Base-by-base conservation (phyloP, 2,888 invertebrate species). In the Phalangium opilio region DNA sequence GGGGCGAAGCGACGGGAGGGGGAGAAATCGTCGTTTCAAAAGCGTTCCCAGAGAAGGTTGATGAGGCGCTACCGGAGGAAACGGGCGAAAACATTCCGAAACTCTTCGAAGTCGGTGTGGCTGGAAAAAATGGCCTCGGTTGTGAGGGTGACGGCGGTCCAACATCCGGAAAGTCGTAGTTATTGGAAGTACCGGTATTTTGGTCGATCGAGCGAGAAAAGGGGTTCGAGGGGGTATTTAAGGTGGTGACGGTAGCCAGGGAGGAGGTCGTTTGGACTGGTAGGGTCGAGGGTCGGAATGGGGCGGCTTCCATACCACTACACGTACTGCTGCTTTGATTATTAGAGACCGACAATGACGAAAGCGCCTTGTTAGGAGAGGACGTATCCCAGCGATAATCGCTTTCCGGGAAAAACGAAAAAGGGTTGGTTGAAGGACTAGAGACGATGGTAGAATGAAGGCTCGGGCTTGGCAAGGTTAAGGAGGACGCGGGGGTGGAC, bases 91-190 rank as follows among this genome's bases (percentile, higher is more conserved):
- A 27, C 27, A 27, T 27, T 8, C 27, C 27, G 27, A 27, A 27
- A 27, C 27, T 27, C 27, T 27, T 27, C 8, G 27, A 27, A 4
- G 27, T 27, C 8, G 27, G 27, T 27, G 27, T 20, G 32, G 45
- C 52, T 52, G 48, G 46, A 52, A 52, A 52, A 52, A 48, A 52
- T 38, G 50, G 48, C 50, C 52, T 48, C 48, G 48, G 52, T 50
- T 50, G 46, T 19, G 50, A 48, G 36, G 50, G 50, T 41, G 52
- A 41, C n/a, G 46, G 11, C 8, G 43, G 38, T 14, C 33, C 33
- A 11, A 38, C 35, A 41, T 40, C 47, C n/a, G 42, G 10, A 41
- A 41, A 20, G 27, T 27, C 8, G 27, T 27, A 27, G 27, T 27
- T 7, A 8, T 27, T 27, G 27, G 27, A 27, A 27, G 27, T 27